These are phyloP conservation scores for Danionella dracula DNA, from an alignment of 2,797 vertebrate genomes.

Conservation along the genomic window DNA sequence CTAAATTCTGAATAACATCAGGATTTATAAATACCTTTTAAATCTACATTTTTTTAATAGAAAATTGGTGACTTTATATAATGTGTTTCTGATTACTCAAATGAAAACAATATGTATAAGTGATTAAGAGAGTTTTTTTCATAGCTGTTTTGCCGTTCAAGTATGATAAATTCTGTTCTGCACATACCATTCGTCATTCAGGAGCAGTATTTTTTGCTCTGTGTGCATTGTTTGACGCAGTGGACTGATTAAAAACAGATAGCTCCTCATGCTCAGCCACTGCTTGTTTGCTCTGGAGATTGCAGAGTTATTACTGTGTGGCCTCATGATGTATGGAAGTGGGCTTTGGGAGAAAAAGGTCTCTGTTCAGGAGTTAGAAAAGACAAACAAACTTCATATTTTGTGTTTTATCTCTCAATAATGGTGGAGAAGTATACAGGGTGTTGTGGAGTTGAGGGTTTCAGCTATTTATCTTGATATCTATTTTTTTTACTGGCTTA, in stretches of 20 bases:
- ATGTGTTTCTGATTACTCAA: too few species aligned
- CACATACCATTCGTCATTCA: slow-evolving; percentile 59
- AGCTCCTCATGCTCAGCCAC: slow-evolving; percentile 81
- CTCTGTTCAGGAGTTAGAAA: slow-evolving; percentile 54
- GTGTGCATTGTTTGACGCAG: slow-evolving; percentile 61
- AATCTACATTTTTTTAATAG: too few species aligned
- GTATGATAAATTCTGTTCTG: slow-evolving; percentile 80
- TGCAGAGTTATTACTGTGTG: slow-evolving; percentile 74
- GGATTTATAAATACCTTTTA: too few species aligned
- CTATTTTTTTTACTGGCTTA: too few species aligned
- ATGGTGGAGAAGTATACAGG: slow-evolving; percentile 52
- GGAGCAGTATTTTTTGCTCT: slow-evolving; percentile 53
- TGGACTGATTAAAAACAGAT: slow-evolving; percentile 67
- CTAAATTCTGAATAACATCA: too few species aligned
- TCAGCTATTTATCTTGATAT: too few species aligned
- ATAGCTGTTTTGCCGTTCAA: slow-evolving; percentile 71
- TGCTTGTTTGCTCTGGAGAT: slow-evolving; percentile 83
- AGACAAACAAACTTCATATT: slow-evolving; percentile 55
- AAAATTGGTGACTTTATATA: too few species aligned
- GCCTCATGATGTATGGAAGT: slow-evolving; percentile 70
- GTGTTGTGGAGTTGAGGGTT: too few species aligned
- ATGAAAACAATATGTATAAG: too few species aligned
- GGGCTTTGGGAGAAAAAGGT: slow-evolving; percentile 61
- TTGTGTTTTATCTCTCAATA: slow-evolving; percentile 41
- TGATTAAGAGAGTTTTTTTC: slow-evolving; percentile 52